Evolutionary conservation across 2,797 vertebrate genomes (phyloP).

Genomic region (Emys orbicularis): DNA sequence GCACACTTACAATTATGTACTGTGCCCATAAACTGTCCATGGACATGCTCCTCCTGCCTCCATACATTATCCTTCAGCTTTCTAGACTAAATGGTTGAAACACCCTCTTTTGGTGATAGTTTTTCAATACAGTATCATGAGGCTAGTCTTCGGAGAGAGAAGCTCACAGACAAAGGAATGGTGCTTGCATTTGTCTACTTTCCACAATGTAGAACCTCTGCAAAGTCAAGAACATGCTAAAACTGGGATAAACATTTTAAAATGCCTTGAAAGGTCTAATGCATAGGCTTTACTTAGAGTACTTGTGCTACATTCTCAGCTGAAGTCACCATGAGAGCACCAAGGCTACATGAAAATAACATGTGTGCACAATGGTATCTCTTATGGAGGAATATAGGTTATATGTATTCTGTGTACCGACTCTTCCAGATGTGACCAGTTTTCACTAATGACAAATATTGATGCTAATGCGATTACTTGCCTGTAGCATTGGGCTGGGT

Average conservation of each 20-base stretch:
- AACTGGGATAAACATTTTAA: slow-evolving; percentile 8
- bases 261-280: slow-evolving; percentile 31
- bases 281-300: background rate
- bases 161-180: background rate
- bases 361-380: slow-evolving; percentile 41
- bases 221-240: slow-evolving; percentile 5
- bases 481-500: background rate
- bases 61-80: accelerated
- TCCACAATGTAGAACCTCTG: background rate
- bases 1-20: background rate
- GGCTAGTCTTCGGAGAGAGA: background rate
- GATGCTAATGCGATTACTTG: slow-evolving; percentile 44
- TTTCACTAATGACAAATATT: slow-evolving; percentile 29
- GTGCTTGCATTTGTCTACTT: background rate
- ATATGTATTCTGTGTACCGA: slow-evolving; percentile 16
- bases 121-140: background rate
- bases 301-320: background rate
- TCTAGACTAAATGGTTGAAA: background rate
- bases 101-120: background rate
- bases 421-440: slow-evolving; percentile 58
- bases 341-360: slow-evolving; percentile 50
- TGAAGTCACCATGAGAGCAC: slow-evolving; percentile 15
- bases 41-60: background rate
- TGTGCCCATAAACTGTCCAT: background rate
- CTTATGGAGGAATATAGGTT: slow-evolving; percentile 40